Base-by-base conservation (phyloP, 2,797 vertebrate species). In the Saxicola maurus region DNA sequence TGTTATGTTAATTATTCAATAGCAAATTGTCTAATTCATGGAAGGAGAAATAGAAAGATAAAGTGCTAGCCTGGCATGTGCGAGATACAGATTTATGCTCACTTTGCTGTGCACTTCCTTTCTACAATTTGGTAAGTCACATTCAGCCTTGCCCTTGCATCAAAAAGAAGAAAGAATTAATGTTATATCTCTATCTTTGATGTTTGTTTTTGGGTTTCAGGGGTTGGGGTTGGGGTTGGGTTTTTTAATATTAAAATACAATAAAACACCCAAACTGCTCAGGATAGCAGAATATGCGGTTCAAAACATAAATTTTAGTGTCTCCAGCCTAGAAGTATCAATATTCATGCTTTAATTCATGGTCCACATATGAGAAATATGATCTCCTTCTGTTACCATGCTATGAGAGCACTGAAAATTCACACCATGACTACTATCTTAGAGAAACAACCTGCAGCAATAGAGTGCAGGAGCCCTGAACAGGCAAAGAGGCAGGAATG, bases 141-240 rank as follows among this genome's bases (percentile, higher is more conserved):
- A 57, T 23, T n/a, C 37, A 43, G 15, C 31, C 27, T 23, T 57
- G 43, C 14, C 6, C 27, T 82, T 57, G 18, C 18, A 37, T 27
- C 43, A 65, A 57, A 73, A 73, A 57, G 20, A 28, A 42, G 23
- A 73, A 56, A 42, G 1, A 43, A n/a, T 42, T 37, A 57, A 42
- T 0, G 1, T 21, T 40, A 10, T 9, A 9, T 33, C 13, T 3
- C 12, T 23, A 16, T 28, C 27, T 49, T 65, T 31, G 10, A 10
- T 43, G 23, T 15, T 49, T 14, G 7, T 8, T 23, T 20, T 65
- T 27, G 4, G 1, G 2, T 17, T 35, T 27, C 6, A 1, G 14
- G 4, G 13, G 5, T 30, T 40, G 24, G 10, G n/a, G n/a, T n/a
- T n/a, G n/a, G 12, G 4, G 4, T 24, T 27, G n/a, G 7, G 1